A percentile compares a stretch with the other conserved stretches of the same genome.
Evolutionary conservation across 2,888 invertebrate genomes (phyloP).

Genomic region (Aporophyla lueneburgensis): DNA sequence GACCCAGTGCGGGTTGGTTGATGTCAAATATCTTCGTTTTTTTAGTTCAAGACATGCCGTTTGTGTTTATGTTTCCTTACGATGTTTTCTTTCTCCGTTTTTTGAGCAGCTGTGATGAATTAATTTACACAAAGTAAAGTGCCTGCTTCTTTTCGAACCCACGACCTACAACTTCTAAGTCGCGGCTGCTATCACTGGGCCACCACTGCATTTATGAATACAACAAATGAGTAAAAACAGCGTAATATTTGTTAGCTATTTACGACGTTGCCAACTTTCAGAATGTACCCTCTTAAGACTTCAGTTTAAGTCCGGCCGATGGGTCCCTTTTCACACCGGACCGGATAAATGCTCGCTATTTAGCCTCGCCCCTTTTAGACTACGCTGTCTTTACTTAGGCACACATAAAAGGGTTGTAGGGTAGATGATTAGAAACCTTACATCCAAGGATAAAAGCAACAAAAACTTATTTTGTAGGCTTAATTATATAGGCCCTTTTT

Average conservation of each 20-base stretch:
- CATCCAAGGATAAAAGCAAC: slow-evolving; percentile 25
- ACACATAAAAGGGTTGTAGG: slow-evolving; percentile 63
- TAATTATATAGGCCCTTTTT: slow-evolving; percentile 6
- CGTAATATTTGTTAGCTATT: neutral
- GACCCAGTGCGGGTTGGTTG: no score
- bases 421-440: slow-evolving; percentile 38
- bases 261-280: neutral
- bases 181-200: no score
- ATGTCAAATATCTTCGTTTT: no score
- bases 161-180: no score
- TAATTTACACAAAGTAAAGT: no score
- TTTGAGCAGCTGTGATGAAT: no score
- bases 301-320: slow-evolving; percentile 67
- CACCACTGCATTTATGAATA: no score
- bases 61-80: no score
- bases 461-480: slow-evolving; percentile 15
- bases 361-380: slow-evolving; percentile 70
- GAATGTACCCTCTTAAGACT: slow-evolving; percentile 44
- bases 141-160: no score
- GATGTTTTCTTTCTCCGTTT: no score
- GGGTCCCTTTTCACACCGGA: slow-evolving; percentile 70
- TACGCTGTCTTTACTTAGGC: slow-evolving; percentile 66
- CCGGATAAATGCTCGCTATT: slow-evolving; percentile 74
- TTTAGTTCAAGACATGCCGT: no score
- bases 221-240: no score